phyloP scores from a whole-genome alignment of 2,888 invertebrate species.

The Hedya salicella region DNA sequence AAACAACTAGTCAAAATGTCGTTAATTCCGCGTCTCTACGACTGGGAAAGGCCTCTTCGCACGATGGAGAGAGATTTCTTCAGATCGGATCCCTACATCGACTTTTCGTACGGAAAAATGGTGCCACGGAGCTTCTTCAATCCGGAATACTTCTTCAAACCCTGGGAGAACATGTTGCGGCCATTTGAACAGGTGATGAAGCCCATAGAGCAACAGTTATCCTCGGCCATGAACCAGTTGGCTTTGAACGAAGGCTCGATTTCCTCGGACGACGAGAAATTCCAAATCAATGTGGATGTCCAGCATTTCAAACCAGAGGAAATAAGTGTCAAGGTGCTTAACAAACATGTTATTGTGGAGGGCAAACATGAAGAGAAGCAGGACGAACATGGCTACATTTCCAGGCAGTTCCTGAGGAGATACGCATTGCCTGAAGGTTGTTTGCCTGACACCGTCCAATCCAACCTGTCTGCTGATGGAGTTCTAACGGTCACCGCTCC shows the following conservation, averaged over 20 bases:
- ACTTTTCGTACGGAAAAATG: conserved; percentile 51
- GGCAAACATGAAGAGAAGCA: conserved; percentile 91
- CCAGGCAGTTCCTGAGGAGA: conserved; percentile 89
- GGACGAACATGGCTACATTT: conserved; percentile 89
- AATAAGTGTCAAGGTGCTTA: conserved; percentile 89
- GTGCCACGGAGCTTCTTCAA: conserved; percentile 51
- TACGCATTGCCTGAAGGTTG: conserved; percentile 90
- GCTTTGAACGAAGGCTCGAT: conserved; percentile 75
- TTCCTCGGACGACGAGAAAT: conserved; percentile 81
- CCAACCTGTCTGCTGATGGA: conserved; percentile 91
- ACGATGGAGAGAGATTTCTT: conserved; percentile 69
- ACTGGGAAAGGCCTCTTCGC: conserved; percentile 67
- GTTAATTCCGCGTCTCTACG: conserved; percentile 63
- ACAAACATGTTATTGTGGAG: conserved; percentile 88
- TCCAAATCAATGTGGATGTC: conserved; percentile 90
- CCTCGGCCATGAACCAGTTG: conserved; percentile 67
- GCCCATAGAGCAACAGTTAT: conserved; percentile 65
- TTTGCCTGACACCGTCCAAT: conserved; percentile 88
- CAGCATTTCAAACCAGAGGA: conserved; percentile 91
- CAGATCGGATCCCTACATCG: conserved; percentile 54
- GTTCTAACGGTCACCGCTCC: conserved; percentile 90
- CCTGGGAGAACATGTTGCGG: conserved; percentile 55
- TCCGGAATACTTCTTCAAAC: conserved; percentile 51
- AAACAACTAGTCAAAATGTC: conserved; percentile 63
- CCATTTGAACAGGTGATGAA: conserved; percentile 57